Evolutionary conservation across 2,888 invertebrate species (phyloP), one percentile per base, ranked within the genome.

Genomic region (Latheticus oryzae): DNA sequence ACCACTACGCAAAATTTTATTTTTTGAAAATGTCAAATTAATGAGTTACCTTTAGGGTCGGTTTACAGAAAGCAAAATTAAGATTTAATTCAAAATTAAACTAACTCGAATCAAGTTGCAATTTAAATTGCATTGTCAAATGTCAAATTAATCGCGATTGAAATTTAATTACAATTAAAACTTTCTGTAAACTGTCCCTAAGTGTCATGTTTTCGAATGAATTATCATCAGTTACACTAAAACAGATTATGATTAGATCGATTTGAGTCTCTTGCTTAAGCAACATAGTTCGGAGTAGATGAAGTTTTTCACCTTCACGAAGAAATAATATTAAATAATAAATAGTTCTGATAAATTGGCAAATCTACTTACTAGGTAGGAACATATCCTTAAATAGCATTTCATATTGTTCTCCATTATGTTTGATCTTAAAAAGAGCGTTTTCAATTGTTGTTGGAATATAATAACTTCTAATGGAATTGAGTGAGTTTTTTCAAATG

Each of bases 371-470:
- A 62, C 65, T 63, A 32, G 65, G 63, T 8, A n/a, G n/a, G n/a
- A n/a, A n/a, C n/a, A 62, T 65, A 38, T 65, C 65, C 26, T 62
- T 50, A 5, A 65, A 35, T 12, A 54, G 33, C 1, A 65, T 24
- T n/a, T 61, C 47, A 32, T 59, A 62, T 2, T 38, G 37, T 47
- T 61, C 40, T 12, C 53, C 54, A 15, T 60, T 42, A 13, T 61
- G 35, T 4, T 13, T 11, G 1, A 48, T 21, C n/a, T 13, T 32
- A 17, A 59, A 33, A 5, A 50, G 48, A 3, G 52, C 30, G 32
- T 64, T 65, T 8, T 65, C 65, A 33, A 65, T 64, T 13, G 64
- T 45, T 1, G 65, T 65, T 0, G 65, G 60, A 2, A 45, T 43
- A 45, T 65, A 65, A 17, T 38, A 9, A 9, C 38, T n/a, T n/a